Percentiles rank a stretch among this genome's conserved stretches.
Conservation (phyloP, 2,113 vertebrate genomes). For the Felis catus region DNA sequence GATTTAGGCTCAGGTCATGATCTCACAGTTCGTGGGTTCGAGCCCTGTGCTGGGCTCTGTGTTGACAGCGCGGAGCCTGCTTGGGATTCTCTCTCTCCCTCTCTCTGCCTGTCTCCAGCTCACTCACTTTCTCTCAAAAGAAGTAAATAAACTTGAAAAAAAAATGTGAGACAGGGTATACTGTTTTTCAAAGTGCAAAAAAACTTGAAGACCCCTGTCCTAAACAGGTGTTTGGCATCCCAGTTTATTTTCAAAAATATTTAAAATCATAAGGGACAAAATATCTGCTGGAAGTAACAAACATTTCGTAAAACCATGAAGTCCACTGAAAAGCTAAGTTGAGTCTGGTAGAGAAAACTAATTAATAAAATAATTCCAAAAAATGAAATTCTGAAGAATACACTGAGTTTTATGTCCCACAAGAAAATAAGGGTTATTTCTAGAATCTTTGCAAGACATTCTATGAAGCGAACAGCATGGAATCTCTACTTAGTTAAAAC, state of each 20-base stretch:
- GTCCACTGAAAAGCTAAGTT: background rate
- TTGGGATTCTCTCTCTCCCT: too few relatives aligned
- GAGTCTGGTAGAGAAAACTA: background rate
- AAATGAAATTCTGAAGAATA: slow-evolving; percentile 25
- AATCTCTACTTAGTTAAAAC: slow-evolving; percentile 5
- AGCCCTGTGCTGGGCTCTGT: too few relatives aligned
- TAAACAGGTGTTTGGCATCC: background rate
- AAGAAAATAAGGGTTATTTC: background rate
- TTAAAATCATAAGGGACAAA: background rate
- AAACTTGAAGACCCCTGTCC: background rate
- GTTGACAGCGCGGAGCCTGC: too few relatives aligned
- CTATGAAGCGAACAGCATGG: background rate
- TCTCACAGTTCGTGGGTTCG: too few relatives aligned
- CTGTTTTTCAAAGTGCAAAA: background rate
- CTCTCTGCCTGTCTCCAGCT: too few relatives aligned
- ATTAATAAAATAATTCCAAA: background rate
- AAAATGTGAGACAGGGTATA: background rate
- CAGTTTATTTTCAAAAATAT: background rate
- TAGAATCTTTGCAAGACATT: background rate
- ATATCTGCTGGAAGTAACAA: background rate
- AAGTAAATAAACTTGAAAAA: too few relatives aligned
- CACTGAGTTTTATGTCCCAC: background rate
- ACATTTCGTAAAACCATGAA: background rate
- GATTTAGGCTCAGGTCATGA: too few relatives aligned
- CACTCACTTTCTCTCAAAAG: too few relatives aligned